Evolutionary conservation across 2,888 invertebrate species (phyloP).

Genomic region (Cataglyphis rosenhaueri): DNA sequence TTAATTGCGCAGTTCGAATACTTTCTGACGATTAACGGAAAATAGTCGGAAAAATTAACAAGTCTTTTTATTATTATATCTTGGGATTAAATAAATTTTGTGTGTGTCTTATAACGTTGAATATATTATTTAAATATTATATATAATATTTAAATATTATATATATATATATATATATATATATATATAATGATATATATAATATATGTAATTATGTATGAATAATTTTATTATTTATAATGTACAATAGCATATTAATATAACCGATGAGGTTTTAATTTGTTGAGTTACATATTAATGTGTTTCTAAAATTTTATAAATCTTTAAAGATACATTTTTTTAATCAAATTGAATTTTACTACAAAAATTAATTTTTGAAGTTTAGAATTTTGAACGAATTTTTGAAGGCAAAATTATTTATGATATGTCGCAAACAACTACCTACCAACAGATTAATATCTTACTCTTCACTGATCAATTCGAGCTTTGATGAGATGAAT

Average conservation of each 20-base stretch:
- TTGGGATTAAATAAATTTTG: not conserved
- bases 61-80: not conserved
- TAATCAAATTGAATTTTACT: not conserved
- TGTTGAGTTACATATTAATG: not conserved
- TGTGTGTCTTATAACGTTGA: not conserved
- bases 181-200: too few relatives aligned
- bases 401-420: not conserved
- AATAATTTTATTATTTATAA: not conserved
- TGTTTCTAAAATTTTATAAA: not conserved
- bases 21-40: not conserved
- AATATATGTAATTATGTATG: too few relatives aligned
- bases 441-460: not conserved
- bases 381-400: not conserved
- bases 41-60: not conserved
- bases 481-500: conserved; percentile 22
- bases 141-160: too few relatives aligned
- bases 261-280: not conserved
- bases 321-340: not conserved
- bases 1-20: not conserved
- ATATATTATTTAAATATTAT: not conserved
- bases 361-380: not conserved
- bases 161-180: not conserved
- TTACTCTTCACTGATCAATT: conserved; percentile 5
- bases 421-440: not conserved
- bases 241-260: not conserved